Percentiles rank a stretch among this genome's conserved stretches.
phyloP scores from a whole-genome alignment of 1,140 invertebrate genomes.

The Brachionus angularis region DNA sequence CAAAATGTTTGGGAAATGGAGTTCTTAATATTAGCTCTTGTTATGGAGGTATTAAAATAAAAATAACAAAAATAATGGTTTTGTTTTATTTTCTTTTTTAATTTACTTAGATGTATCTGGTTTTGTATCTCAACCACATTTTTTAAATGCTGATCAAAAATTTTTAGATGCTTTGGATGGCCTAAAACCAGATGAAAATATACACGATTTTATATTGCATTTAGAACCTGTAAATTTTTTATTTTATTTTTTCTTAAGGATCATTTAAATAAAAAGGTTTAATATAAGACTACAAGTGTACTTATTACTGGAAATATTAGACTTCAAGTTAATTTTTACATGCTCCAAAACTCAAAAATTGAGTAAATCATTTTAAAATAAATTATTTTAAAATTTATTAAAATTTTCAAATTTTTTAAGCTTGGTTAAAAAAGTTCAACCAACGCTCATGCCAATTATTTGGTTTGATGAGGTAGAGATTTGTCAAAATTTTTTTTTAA shows the following conservation, averaged over 20 bases:
- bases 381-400: not conserved
- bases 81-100: not conserved
- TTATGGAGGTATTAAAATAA: conserved; percentile 17
- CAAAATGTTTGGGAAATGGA: conserved; percentile 23
- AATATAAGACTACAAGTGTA: conserved; percentile 21
- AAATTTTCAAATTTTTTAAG: not conserved
- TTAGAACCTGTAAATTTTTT: conserved; percentile 34
- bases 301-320: conserved; percentile 23
- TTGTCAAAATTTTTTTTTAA: not conserved
- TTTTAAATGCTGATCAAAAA: conserved; percentile 39
- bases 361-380: conserved; percentile 25
- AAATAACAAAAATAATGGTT: not conserved
- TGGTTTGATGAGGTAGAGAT: conserved; percentile 43
- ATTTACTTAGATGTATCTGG: conserved; percentile 1
- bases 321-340: conserved; percentile 40
- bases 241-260: not conserved
- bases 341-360: conserved; percentile 23
- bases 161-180: conserved; percentile 1
- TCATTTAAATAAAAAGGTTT: not conserved
- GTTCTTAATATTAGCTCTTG: conserved; percentile 33
- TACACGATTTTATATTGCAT: conserved; percentile 33
- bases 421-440: conserved; percentile 35
- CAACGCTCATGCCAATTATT: conserved; percentile 6
- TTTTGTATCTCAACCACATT: conserved; percentile 36
- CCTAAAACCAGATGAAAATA: not conserved